Base-by-base conservation (phyloP, 2,113 vertebrate genomes). In the Melanostigma gelatinosum region DNA sequence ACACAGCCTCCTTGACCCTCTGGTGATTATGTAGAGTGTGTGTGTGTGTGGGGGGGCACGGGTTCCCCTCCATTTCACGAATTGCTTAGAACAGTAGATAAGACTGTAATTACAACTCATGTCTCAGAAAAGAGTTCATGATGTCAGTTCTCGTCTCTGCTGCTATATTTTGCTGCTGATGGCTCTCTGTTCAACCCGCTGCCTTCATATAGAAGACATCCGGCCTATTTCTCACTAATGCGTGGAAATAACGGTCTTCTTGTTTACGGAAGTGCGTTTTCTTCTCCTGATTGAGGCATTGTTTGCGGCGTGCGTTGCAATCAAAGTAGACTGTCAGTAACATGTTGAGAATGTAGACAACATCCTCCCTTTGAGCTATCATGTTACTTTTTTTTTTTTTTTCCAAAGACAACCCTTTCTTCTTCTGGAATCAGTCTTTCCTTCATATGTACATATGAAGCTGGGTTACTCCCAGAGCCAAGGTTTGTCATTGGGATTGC, bases 71-170 rank as follows among this genome's bases (percentile, higher is more conserved):
- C 63, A 79, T 91, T 81, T 85, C 46, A 67, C 82, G 92, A 90
- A 92, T 91, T 89, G 75, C 85, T 80, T 5, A 42, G 76, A 86
- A 69, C 79, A 83, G 74, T 73, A 88, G 90, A 91, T 93, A 87
- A 79, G 82, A 76, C 77, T 80, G 55, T 82, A 93, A 89, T 93
- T 89, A 90, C 65, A 82, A 71, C 38, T 74, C 79, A 77, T 63
- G 75, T 82, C 70, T 75, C 12, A 84, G 79, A 63, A 77, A 67
- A 73, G 54, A 78, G 77, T 79, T 83, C 0, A 22, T 66, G 55
- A 76, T 82, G 67, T 88, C 79, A 55, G 38, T 83, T 70, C 84
- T 54, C 75, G 11, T 79, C 69, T 75, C 16, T 9, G 62, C 75
- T 69, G 66, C 73, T 74, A 15, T 72, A 32, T 55, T 79, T 75